Percentiles rank a stretch among this genome's conserved stretches.
Conservation (phyloP, 2,888 invertebrate genomes). For the Blastobasis adustella region DNA sequence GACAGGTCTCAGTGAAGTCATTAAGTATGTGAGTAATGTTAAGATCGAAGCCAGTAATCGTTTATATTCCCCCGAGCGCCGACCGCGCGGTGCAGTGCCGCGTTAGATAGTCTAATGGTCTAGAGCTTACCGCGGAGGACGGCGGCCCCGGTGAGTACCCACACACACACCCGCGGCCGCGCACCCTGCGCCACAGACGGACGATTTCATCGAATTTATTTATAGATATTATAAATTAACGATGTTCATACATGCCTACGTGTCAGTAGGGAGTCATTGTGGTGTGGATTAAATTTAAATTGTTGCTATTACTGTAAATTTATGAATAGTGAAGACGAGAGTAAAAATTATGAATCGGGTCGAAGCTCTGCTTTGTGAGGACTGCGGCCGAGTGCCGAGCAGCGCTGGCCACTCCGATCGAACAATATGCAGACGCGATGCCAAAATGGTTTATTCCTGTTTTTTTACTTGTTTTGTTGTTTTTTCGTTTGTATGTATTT, state of each 20-base stretch:
- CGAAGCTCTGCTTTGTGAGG: constrained; percentile 60
- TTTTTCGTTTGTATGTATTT: constrained; percentile 72
- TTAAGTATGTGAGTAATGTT: constrained; percentile 59
- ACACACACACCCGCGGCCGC: constrained; percentile 31
- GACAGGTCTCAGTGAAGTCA: constrained; percentile 46
- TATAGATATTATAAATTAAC: constrained; percentile 70
- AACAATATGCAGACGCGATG: constrained; percentile 63
- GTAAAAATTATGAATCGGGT: constrained; percentile 67
- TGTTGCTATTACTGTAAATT: constrained; percentile 70
- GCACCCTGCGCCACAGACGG: constrained; percentile 28
- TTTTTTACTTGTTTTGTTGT: constrained; percentile 72
- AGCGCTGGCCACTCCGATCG: no score
- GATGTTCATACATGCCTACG: constrained; percentile 59
- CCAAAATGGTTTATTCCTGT: constrained; percentile 74
- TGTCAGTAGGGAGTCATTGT: constrained; percentile 56
- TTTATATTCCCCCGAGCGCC: constrained; percentile 52
- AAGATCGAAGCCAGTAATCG: constrained; percentile 63
- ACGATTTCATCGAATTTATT: constrained; percentile 75
- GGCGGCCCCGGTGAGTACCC: constrained; percentile 32
- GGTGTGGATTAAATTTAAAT: constrained; percentile 68
- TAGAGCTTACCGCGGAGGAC: constrained; percentile 56
- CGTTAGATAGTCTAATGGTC: constrained; percentile 64
- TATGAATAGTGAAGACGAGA: constrained; percentile 54
- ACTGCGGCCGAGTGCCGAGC: constrained; percentile 49
- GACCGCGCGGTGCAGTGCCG: constrained; percentile 52